Evolutionary conservation across 2,888 invertebrate genomes (phyloP).

Genomic region (Drosophila rellima): DNA sequence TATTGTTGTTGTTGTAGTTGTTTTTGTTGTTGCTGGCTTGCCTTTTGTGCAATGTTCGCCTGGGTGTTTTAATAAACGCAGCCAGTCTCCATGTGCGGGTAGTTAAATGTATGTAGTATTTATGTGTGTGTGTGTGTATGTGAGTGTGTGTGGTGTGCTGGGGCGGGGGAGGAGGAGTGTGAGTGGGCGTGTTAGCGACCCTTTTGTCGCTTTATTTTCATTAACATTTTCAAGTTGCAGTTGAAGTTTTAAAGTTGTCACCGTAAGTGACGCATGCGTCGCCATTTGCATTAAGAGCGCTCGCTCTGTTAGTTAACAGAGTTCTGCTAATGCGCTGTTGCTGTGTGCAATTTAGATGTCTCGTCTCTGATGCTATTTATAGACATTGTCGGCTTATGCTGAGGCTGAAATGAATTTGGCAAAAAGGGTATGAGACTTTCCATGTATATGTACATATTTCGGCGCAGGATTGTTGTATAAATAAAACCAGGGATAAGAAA

Average conservation of each 20-base stretch:
- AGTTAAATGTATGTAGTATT: slow-evolving; percentile 18
- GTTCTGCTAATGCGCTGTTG: slow-evolving; percentile 31
- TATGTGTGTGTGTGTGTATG: slow-evolving; percentile 19
- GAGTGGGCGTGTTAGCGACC: slow-evolving; percentile 37
- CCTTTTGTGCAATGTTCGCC: slow-evolving; percentile 58
- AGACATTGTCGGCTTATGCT: slow-evolving; percentile 52
- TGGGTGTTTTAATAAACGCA: slow-evolving; percentile 77
- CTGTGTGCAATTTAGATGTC: slow-evolving; percentile 47
- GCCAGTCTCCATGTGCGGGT: slow-evolving; percentile 34
- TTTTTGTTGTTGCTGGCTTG: slow-evolving; percentile 32
- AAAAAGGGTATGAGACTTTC: neutral
- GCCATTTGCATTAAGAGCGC: slow-evolving; percentile 23
- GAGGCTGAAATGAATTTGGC: slow-evolving; percentile 10
- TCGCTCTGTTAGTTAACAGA: slow-evolving; percentile 44
- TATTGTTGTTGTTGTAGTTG: slow-evolving; percentile 30
- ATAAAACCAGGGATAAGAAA: slow-evolving; percentile 4
- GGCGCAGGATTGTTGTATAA: neutral
- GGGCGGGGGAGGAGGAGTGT: neutral
- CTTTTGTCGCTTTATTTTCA: slow-evolving; percentile 73
- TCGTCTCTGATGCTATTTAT: slow-evolving; percentile 55
- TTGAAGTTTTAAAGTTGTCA: slow-evolving; percentile 51
- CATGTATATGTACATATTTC: slow-evolving; percentile 1
- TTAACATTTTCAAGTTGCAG: slow-evolving; percentile 76
- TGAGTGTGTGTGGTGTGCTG: neutral
- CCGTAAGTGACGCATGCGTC: slow-evolving; percentile 66